Percentiles rank a stretch among this genome's conserved stretches.
Evolutionary conservation across 2,113 vertebrate genomes (phyloP).

Genomic region (Anhinga rufa): DNA sequence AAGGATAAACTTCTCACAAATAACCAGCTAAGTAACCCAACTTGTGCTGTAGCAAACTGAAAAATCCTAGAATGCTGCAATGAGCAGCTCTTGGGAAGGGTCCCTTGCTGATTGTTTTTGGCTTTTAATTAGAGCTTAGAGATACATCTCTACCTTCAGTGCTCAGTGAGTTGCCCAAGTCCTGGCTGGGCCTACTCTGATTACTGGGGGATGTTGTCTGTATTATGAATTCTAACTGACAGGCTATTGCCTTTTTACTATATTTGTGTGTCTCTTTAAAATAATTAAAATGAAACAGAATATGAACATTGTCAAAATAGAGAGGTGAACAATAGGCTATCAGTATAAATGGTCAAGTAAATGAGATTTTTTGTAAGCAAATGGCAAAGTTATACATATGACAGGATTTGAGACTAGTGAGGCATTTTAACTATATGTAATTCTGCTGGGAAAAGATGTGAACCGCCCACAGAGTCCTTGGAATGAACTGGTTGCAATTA

Average conservation of each 20-base stretch:
- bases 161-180: not conserved
- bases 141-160: not conserved
- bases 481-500: not conserved
- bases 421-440: not conserved
- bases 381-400: not conserved
- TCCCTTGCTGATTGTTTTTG: not conserved
- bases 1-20: not conserved
- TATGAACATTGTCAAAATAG: not conserved
- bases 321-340: not conserved
- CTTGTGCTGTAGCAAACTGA: not conserved
- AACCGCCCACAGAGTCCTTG: not conserved
- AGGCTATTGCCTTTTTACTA: not conserved
- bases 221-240: not conserved
- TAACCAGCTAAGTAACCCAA: not conserved
- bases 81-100: not conserved
- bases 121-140: not conserved
- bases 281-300: not conserved
- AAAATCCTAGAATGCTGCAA: not conserved
- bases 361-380: not conserved
- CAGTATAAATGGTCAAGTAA: not conserved
- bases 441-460: not conserved
- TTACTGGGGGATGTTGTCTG: rapidly evolving
- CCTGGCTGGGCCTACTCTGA: not conserved
- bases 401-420: not conserved
- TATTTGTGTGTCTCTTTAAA: not conserved